Evolutionary conservation across 35 echinoderm and acorn worm species (phyloP), one percentile per base, ranked within the genome.

Genomic region (Acanthaster planci): DNA sequence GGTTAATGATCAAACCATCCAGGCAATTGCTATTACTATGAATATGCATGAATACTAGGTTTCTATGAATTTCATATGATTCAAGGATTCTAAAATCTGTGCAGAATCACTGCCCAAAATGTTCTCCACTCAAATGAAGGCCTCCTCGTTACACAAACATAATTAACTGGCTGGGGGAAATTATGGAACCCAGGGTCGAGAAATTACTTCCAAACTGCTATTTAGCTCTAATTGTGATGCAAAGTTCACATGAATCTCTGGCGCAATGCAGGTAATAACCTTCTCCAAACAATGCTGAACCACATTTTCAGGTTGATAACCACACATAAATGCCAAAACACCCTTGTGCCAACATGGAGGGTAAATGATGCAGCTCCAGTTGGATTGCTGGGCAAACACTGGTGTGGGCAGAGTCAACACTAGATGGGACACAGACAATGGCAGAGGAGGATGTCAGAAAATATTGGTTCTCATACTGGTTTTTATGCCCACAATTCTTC

Each of bases 261-360:
- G 34, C 64, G 30, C 22, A 30, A 21, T 72, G 34, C 64, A 72
- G 34, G 34, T 72, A 34, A 72, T 72, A 26, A 2, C 64, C 64
- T 72, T 72, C 34, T 72, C 34, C 64, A 72, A 72, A 72, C 64
- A 72, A 72, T 10, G 34, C 64, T 31, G 23, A 72, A 72, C 21
- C 34, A 34, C 64, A 72, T 72, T 72, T 72, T 72, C 34, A 34
- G 64, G 64, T 72, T 72, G 64, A 72, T 34, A 72, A 12, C 42
- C 42, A 29, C 34, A 72, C 64, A 72, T 72, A 34, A 72, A 72
- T 72, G 30, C 64, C 34, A 23, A 72, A 72, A 15, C 64, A 29
- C 7, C 10, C 64, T 35, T 72, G 34, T 72, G 64, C 64, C 34
- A 72, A 72, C 64, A 72, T 21, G 10, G 7, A 29, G 64, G 64